Evolutionary conservation across 2,888 invertebrate species (phyloP).

Genomic region (Harpagoxenus sublaevis): DNA sequence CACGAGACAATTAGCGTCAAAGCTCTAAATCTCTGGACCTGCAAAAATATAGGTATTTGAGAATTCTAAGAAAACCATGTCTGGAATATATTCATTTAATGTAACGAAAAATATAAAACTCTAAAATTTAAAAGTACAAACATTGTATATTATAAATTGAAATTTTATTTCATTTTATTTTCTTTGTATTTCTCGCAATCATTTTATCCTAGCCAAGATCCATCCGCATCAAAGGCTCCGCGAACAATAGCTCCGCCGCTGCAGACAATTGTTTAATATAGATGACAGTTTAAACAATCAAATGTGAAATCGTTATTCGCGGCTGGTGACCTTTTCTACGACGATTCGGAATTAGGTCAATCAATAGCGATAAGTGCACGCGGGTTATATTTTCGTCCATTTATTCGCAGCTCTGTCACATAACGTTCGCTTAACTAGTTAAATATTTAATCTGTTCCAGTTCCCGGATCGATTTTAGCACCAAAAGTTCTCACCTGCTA

Average conservation of each 20-base stretch:
- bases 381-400: conserved; percentile 35
- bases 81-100: not conserved
- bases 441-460: conserved; percentile 65
- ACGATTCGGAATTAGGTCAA: conserved; percentile 33
- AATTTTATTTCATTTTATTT: not conserved
- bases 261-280: conserved; percentile 3
- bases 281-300: not conserved
- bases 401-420: conserved; percentile 39
- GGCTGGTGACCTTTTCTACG: conserved; percentile 20
- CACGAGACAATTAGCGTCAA: not conserved
- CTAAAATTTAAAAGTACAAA: not conserved
- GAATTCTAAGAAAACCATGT: not conserved
- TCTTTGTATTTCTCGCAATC: not conserved
- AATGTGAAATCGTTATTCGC: conserved; percentile 23
- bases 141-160: not conserved
- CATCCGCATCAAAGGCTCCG: not conserved
- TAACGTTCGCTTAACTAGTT: conserved; percentile 1
- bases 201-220: not conserved
- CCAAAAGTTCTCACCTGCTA: conserved; percentile 34
- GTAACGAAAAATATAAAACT: not conserved
- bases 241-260: not conserved
- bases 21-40: not conserved
- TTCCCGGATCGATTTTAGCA: conserved; percentile 60
- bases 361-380: conserved; percentile 3
- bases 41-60: not conserved